Base-by-base conservation (phyloP, 2,888 invertebrate species). In the Anoncus sp. region DNA sequence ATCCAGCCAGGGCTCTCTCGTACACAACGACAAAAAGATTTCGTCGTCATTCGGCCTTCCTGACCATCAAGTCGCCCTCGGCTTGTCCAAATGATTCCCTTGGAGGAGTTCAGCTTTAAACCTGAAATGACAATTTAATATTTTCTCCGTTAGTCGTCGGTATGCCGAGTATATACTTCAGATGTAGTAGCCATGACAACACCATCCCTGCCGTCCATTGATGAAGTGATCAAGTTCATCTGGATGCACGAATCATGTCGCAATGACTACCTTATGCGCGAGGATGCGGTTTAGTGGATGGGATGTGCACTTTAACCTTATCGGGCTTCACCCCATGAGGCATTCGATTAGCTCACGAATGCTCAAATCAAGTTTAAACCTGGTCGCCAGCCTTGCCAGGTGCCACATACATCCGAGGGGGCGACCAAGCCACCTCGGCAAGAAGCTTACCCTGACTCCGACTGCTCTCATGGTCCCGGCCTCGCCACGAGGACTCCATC, bases 161-260 rank as follows among this genome's bases (percentile, higher is more conserved):
- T 7, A 31, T 31, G 4, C 7, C 31, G 31, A 31, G 3, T n/a
- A 24, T 24, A 51, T 51, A 51, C 22, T 51, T 51, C 22, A 12
- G 22, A 14, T 14, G 9, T 12, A 22, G 49, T 22, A 51, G 14
- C 3, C 22, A 22, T 51, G 1, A 24, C 12, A 22, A 22, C 49
- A 51, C 12, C 1, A 51, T 24, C 24, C 49, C 22, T 14, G 49
- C 14, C 1, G 22, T 51, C 49, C 22, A 10, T 24, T 22, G 12
- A 49, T 22, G 49, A 49, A 24, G 49, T 49, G 49, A 49, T 49
- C 49, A 49, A 12, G 22, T 22, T 49, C 49, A 49, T 49, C 49
- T 22, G 12, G 49, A 49, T 49, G 22, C 49, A 12, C 10, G 49
- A 49, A 49, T 5, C 12, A 49, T 22, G 49, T 51, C 49, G 4